Base-by-base conservation (phyloP, 2,888 invertebrate species). In the Drosophila demipolita region DNA sequence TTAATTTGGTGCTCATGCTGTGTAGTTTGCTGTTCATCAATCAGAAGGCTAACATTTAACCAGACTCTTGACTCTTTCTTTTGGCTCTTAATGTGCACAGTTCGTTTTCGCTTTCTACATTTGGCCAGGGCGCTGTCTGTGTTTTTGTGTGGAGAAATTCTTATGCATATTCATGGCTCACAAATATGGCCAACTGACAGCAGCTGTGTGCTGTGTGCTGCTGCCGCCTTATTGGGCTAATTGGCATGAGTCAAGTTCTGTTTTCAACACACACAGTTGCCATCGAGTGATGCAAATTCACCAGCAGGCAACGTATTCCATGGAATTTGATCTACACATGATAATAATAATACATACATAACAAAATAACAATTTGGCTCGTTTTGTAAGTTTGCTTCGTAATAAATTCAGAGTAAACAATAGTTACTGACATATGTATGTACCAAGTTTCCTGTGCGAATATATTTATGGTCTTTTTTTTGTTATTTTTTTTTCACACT, bases 241-340 rank as follows among this genome's bases (percentile, higher is more conserved):
- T 78, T 80, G 78, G 78, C 66, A 77, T 78, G 78, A 78, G 67
- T 77, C 78, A 81, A 78, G 81, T 66, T 66, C 60, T 62, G 52
- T 64, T 57, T 36, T 38, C 55, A 60, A 40, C 17, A 36, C 55
- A 67, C 52, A 64, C 72, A 65, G 61, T 78, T 77, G 71, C 72
- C 80, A 61, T 72, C 49, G 29, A 26, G 62, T 53, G 61, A 71
- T 78, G 80, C 72, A 80, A 77, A 77, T 77, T 62, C 29, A 36
- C 3, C 20, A 50, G 23, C 32, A 61, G 35, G 54, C 40, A 36
- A 50, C 35, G 26, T 40, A 17, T 71, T 54, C 54, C 26, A 35
- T 26, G 32, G 36, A 70, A 70, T 50, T 61, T 57, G 38, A 17
- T 49, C 20, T 29, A 67, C 35, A 33, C 32, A 55, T 55, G 45